A percentile compares a stretch with the other conserved stretches of the same genome.
phyloP scores from a whole-genome alignment of 2,113 vertebrate genomes.

The Cynopterus brachyotis region DNA sequence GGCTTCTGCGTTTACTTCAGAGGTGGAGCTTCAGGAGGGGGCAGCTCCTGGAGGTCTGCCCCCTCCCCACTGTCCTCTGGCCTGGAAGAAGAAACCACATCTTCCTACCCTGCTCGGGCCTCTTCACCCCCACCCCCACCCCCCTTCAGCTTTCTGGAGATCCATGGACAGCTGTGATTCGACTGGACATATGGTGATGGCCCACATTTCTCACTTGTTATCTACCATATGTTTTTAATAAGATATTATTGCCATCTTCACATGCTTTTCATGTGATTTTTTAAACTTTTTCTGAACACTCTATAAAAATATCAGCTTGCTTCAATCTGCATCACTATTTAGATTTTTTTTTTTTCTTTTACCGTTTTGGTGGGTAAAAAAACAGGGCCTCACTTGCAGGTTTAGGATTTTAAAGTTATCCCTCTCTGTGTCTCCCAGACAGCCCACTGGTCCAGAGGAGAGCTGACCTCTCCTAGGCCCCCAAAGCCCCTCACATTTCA shows the following conservation, averaged over 20 bases:
- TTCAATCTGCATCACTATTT: not conserved
- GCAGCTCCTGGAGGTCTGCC: not conserved
- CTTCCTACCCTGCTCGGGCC: not conserved
- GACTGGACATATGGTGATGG: accelerated
- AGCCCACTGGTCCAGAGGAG: not conserved
- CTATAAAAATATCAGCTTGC: not conserved
- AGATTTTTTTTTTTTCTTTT: not conserved
- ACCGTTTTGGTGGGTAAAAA: not conserved
- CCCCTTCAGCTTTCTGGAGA: not conserved
- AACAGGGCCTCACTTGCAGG: not conserved
- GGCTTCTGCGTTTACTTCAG: not conserved
- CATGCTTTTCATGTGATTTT: not conserved
- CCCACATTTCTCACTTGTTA: not conserved
- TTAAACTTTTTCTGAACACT: not conserved
- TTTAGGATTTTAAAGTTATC: not conserved
- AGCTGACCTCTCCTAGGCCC: not conserved
- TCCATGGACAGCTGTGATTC: not conserved
- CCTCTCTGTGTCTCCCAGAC: not conserved
- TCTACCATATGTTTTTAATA: not conserved
- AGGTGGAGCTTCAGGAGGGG: not conserved
- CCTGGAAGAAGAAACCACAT: not conserved
- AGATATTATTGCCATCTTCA: not conserved
- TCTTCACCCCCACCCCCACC: not conserved
- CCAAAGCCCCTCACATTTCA: not conserved
- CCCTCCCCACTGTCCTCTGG: not conserved